Evolutionary conservation across 2,113 vertebrate species (phyloP), one percentile per base, ranked within the genome.

Genomic region (Donacobius atricapilla): DNA sequence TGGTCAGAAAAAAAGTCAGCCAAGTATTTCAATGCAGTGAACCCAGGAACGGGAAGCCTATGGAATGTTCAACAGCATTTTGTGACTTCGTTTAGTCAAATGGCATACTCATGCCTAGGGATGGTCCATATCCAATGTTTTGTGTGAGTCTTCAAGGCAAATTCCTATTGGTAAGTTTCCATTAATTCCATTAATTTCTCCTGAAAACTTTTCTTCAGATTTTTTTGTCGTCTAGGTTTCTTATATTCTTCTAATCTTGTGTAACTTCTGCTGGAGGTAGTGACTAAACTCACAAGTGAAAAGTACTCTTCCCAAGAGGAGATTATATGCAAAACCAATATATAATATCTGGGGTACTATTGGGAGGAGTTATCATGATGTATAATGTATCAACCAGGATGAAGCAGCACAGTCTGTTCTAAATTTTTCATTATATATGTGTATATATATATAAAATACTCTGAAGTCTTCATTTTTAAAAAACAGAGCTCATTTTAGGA

Each of bases 61-160:
- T 57, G 11, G 9, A 28, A 25, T 7, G 4, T 42, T 76, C 30
- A 54, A 60, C 35, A 6, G 15, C 1, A 25, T 58, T 61, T 28
- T 4, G 25, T 20, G 10, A 19, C 37, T 35, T 73, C 0, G 0
- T 66, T 78, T 23, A 57, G 17, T 24, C 37, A 33, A 79, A 54
- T 0, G 0, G 0, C 25, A 48, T 87, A 42, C 64, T 69, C 0
- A 0, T 45, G 30, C 23, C 37, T 60, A 33, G 25, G 30, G 33
- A 21, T 23, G 22, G 5, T 60, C 30, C 37, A 31, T 13, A 31
- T 20, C 20, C 10, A 76, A 72, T 70, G 9, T 10, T 80, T 47
- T 77, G 37, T 30, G 9, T 15, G 35, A 83, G 13, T 9, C 15
- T 82, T 20, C 15, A 0, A 0, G 22, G 12, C 7, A 87, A 69